Base-by-base conservation (phyloP, 2,113 vertebrate species). In the Cyphomyrus discorhynchus region DNA sequence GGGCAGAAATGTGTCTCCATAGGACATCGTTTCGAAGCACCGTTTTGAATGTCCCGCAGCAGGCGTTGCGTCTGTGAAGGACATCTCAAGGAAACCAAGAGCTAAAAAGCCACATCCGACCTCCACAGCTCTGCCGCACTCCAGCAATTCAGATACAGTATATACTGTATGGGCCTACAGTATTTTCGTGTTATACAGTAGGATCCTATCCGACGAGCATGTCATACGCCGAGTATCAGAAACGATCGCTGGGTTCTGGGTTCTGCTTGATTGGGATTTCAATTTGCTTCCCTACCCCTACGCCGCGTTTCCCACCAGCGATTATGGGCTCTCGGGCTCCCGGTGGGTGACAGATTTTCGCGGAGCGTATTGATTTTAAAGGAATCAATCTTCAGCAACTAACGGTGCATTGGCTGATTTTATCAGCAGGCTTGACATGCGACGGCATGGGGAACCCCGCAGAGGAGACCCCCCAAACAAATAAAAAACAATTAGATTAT, bases 361-460 rank as follows among this genome's bases (percentile, higher is more conserved):
- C n/a, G 11, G 27, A 13, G 45, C 39, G 2, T 86, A 89, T 89
- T 70, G 89, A 89, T 89, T 66, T 70, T 56, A 70, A 89, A 89
- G 83, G 53, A 70, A 82, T 56, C 53, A 50, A 89, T 89, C 45
- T 49, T 86, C n/a, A 39, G 74, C 35, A 42, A 42, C 15, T 42
- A 80, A 47, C 53, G 56, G 82, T 45, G 82, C 21, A 80, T 80
- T 70, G 31, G 83, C 46, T 86, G 42, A 42, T 31, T 56, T 85
- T 89, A 39, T 89, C 77, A 62, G 53, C 45, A 50, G 21, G n/a
- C 21, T 27, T 84, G 77, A 89, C 46, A 39, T 31, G 52, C 62
- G 46, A 13, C 17, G 66, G 45, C 15, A 9, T 77, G 46, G 70
- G 46, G 15, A 21, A 24, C 70, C 85, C n/a, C 49, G 17, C 13